Percentiles rank a stretch among this genome's conserved stretches.
phyloP scores from a whole-genome alignment of 2,113 vertebrate species.

The Aegypius monachus region DNA sequence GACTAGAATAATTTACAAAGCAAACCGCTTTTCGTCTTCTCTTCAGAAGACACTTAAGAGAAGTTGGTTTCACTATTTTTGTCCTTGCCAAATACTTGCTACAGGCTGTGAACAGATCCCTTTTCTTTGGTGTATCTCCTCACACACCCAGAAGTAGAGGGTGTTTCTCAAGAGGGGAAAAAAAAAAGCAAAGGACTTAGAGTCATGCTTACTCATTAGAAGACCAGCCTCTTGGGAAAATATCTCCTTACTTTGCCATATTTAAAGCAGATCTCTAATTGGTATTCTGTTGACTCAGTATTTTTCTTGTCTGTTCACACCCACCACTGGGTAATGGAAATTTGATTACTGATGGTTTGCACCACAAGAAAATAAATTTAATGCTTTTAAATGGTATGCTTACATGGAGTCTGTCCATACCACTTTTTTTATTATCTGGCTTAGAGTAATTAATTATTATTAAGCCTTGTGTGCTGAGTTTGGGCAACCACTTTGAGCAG shows the following conservation, averaged over 20 bases:
- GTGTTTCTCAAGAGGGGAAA: neutral
- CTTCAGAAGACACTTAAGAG: neutral
- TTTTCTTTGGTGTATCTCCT: neutral
- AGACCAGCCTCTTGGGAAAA: neutral
- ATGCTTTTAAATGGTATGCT: neutral
- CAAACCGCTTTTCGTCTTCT: neutral
- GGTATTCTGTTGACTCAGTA: neutral
- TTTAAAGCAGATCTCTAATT: neutral
- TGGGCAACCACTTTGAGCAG: neutral
- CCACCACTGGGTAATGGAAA: neutral
- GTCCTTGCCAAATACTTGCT: neutral
- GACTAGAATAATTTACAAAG: neutral
- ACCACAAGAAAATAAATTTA: neutral
- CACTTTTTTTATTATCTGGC: neutral
- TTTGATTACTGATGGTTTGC: constrained; percentile 5
- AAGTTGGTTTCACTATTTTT: neutral
- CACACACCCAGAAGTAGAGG: neutral
- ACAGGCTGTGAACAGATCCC: neutral
- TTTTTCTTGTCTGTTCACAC: neutral
- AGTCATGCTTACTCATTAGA: neutral
- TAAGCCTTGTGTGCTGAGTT: neutral
- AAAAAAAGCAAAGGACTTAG: neutral
- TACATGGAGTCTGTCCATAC: neutral
- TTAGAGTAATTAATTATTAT: neutral
- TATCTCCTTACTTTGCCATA: neutral